Conservation (phyloP, 2,888 invertebrate species). For the Drosophila cognata region DNA sequence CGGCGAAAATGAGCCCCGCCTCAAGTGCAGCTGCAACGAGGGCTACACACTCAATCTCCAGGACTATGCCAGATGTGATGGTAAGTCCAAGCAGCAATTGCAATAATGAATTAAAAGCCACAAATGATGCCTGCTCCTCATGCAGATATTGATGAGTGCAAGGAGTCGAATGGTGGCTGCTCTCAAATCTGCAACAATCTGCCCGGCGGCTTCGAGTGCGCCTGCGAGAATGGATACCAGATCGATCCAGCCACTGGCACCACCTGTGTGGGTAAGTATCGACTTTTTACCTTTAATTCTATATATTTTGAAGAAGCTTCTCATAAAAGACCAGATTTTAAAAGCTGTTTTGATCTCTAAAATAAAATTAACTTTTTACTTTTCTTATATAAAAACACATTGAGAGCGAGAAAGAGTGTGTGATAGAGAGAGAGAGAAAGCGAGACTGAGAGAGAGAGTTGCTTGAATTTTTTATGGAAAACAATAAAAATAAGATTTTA, state of each 20-base stretch:
- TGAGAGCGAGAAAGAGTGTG: not conserved
- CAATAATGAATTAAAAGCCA: rapidly evolving
- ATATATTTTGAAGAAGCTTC: not conserved
- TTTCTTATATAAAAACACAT: not conserved
- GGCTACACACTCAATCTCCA: slow-evolving; percentile 85
- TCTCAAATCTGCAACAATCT: slow-evolving; percentile 87
- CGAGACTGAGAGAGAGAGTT: not conserved
- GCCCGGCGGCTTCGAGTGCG: slow-evolving; percentile 87
- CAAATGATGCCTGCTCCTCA: not conserved
- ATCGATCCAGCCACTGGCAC: slow-evolving; percentile 85
- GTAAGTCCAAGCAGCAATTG: slow-evolving; percentile 59
- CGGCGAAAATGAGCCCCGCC: slow-evolving; percentile 82
- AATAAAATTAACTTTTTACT: not conserved
- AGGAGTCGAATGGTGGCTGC: slow-evolving; percentile 86
- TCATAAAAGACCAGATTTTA: not conserved
- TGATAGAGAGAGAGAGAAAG: not conserved
- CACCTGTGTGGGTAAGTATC: slow-evolving; percentile 86
- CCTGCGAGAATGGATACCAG: slow-evolving; percentile 86
- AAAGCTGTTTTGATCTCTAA: not conserved
- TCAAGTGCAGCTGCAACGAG: slow-evolving; percentile 82
- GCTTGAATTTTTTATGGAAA: not conserved
- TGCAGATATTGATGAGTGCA: slow-evolving; percentile 87
- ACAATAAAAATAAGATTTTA: not conserved
- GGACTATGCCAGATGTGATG: slow-evolving; percentile 83
- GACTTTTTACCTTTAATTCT: not conserved